A percentile compares a stretch with the other conserved stretches of the same genome.
These are phyloP conservation scores for Hydra vulgaris DNA, from an alignment of 30 jellyfish, hydroid and myxozoan species.

Conservation along the genomic window DNA sequence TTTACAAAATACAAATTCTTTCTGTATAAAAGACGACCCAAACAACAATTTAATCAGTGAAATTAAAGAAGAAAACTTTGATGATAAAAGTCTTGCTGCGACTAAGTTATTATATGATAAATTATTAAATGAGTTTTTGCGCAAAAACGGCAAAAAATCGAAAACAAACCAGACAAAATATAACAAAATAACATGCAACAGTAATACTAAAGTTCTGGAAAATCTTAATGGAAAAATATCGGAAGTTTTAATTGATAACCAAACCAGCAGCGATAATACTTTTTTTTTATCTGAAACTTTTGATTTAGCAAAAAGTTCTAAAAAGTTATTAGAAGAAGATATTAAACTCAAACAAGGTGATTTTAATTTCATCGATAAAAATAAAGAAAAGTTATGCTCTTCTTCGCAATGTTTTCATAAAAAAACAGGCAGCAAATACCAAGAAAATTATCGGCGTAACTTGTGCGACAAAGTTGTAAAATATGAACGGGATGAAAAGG, in stretches of 20 bases:
- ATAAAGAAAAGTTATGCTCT: neutral
- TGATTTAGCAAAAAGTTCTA: too few relatives aligned
- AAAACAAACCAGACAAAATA: too few relatives aligned
- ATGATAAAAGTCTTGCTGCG: neutral
- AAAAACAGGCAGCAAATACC: neutral
- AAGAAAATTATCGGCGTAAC: neutral
- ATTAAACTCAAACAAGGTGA: neutral
- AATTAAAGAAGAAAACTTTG: neutral
- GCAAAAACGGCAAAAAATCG: neutral
- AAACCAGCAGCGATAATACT: too few relatives aligned
- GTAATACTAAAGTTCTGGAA: neutral
- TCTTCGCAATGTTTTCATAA: neutral
- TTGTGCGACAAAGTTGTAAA: neutral
- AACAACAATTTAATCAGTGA: neutral
- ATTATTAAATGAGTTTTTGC: neutral
- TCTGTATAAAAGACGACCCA: neutral
- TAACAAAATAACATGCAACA: neutral
- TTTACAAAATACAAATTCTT: neutral
- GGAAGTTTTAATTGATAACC: too few relatives aligned
- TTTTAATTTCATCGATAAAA: neutral
- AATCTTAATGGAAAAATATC: too few relatives aligned
- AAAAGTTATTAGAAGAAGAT: too few relatives aligned
- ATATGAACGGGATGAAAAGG: neutral
- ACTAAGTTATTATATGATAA: neutral
- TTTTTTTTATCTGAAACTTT: too few relatives aligned